Base-by-base conservation (phyloP, 2,113 vertebrate species). In the Gila orcuttii region DNA sequence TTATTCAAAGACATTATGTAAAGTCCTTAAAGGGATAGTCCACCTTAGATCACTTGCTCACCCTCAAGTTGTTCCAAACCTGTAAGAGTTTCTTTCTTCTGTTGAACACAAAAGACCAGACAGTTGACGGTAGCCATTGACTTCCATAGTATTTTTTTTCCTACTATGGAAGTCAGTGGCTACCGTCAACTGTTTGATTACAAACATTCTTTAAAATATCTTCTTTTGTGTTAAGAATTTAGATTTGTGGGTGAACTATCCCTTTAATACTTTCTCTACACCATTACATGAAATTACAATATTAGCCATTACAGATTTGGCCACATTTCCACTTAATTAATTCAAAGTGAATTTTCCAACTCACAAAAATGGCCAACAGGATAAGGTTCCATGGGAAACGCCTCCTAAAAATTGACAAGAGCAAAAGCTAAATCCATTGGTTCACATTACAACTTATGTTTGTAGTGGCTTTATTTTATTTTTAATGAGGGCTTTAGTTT, bases 361-460 rank as follows among this genome's bases (percentile, higher is more conserved):
- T 97, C 92, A 99, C 98, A 82, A 99, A 98, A 89, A 99, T 42
- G 69, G 84, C 45, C 86, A 99, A 93, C 90, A 99, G 93, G 87
- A 99, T 96, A 77, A 98, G 50, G 89, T 99, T 99, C 97, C 97
- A 99, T 12, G 98, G 98, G 88, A 95, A 96, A 71, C 96, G 96
- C 92, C 98, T 97, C 96, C 98, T 99, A 90, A 19, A 87, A 86
- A 28, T 15, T 8, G 3, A 78, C 42, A 25, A 28, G 19, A 6
- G 12, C 79, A 81, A 7, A 60, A 6, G 19, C 0, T 21, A n/a
- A 25, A 62, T 45, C 6, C 57, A 64, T 11, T 64, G n/a, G 17
- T 33, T 47, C 39, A 42, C 42, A 60, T 75, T 21, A 25, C 39
- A 28, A 50, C 55, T 23, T 50, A 36, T 78, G 52, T 79, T 25